phyloP scores from a whole-genome alignment of 2,113 vertebrate species.

The Manacus vitellinus region DNA sequence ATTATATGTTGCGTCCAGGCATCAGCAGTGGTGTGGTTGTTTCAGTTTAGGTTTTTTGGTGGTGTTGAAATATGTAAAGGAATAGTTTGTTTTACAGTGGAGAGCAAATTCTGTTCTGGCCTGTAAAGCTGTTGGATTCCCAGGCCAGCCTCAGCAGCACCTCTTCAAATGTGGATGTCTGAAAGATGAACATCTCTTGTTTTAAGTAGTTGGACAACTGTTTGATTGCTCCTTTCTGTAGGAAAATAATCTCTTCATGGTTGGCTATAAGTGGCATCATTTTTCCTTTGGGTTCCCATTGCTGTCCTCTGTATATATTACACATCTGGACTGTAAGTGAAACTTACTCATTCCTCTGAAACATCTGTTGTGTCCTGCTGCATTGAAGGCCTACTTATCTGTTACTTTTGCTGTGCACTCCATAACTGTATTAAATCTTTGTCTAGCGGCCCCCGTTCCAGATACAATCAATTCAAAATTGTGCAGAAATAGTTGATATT shows the following conservation, averaged over 20 bases:
- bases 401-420: not conserved
- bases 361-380: conserved; percentile 43
- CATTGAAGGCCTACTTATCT: not conserved
- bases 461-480: not conserved
- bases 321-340: conserved; percentile 60
- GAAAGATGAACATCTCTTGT: conserved; percentile 37
- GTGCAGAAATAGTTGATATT: not conserved
- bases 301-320: conserved; percentile 47
- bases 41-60: not conserved
- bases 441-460: not conserved
- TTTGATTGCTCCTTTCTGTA: conserved; percentile 55
- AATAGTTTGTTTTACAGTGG: not conserved
- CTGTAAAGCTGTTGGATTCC: not conserved
- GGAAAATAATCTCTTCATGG: conserved; percentile 61
- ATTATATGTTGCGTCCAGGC: no score
- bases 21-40: not conserved
- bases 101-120: not conserved
- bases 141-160: not conserved
- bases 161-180: not conserved
- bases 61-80: not conserved
- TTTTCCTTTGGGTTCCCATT: conserved; percentile 62
- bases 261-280: conserved; percentile 52
- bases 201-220: conserved; percentile 59
- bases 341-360: conserved; percentile 45
- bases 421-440: not conserved